phyloP scores from a whole-genome alignment of 2,888 invertebrate species.

The Pristionchus japonicus region DNA sequence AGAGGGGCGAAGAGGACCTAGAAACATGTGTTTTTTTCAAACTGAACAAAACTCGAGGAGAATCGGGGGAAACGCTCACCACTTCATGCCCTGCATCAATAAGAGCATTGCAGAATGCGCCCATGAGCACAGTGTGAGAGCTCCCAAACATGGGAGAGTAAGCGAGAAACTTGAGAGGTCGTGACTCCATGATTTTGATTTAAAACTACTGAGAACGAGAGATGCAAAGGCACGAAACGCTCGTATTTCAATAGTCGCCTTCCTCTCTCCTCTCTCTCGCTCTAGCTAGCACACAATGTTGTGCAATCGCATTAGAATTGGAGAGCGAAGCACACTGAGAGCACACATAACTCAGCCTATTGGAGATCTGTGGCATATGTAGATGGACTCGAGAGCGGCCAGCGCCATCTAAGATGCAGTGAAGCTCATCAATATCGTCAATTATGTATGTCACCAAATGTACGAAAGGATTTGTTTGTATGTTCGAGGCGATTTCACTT shows the following conservation, averaged over 20 bases:
- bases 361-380: too few species aligned
- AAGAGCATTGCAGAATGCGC: not conserved
- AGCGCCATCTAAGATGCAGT: too few species aligned
- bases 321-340: too few species aligned
- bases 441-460: too few species aligned
- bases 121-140: slow-evolving; percentile 15
- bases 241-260: not conserved
- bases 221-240: not conserved
- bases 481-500: too few species aligned
- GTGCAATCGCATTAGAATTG: too few species aligned
- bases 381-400: too few species aligned
- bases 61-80: not conserved
- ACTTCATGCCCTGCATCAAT: slow-evolving; percentile 36
- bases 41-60: too few species aligned
- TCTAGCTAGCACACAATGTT: not conserved
- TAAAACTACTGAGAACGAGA: not conserved
- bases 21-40: not conserved
- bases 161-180: not conserved
- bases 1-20: slow-evolving; percentile 24
- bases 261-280: too few species aligned
- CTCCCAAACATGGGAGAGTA: slow-evolving; percentile 41
- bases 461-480: too few species aligned
- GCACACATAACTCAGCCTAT: too few species aligned
- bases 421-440: too few species aligned
- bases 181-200: not conserved